These are phyloP conservation scores for Drosophila sproati DNA, from an alignment of 1,140 invertebrate species.

Conservation along the genomic window DNA sequence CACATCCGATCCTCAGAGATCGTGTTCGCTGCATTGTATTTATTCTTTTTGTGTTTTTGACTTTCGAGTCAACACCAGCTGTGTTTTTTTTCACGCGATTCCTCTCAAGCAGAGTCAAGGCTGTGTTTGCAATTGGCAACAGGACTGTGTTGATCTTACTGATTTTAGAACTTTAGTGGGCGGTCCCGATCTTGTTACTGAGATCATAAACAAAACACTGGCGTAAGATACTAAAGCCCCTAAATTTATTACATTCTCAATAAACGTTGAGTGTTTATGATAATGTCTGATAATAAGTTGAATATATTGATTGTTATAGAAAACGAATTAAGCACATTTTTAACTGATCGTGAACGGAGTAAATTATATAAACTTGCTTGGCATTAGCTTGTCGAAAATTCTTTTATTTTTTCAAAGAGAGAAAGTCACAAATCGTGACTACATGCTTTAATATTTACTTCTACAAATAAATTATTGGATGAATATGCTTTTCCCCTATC, in stretches of 20 bases:
- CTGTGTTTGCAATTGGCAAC: slow-evolving; percentile 20
- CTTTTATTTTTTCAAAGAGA: no score
- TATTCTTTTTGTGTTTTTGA: slow-evolving; percentile 1
- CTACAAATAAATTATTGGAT: no score
- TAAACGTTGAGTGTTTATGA: neutral
- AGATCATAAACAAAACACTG: slow-evolving; percentile 26
- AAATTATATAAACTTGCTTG: no score
- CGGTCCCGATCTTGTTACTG: slow-evolving; percentile 30
- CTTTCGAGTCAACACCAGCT: slow-evolving; percentile 47
- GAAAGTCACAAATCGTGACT: no score
- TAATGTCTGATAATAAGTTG: neutral
- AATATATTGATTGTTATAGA: neutral
- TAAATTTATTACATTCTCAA: neutral
- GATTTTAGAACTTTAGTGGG: slow-evolving; percentile 5
- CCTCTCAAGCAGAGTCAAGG: slow-evolving; percentile 17
- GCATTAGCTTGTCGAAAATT: no score
- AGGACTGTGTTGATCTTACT: slow-evolving; percentile 14
- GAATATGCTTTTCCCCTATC: no score
- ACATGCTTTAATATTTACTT: no score
- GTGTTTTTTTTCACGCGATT: slow-evolving; percentile 59
- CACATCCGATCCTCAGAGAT: slow-evolving; percentile 38
- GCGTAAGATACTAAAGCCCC: neutral
- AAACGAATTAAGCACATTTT: no score
- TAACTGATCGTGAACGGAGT: no score
- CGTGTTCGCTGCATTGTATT: slow-evolving; percentile 53